Evolutionary conservation across 2,797 vertebrate species (phyloP), one percentile per base, ranked within the genome.

Genomic region (Otus scops): DNA sequence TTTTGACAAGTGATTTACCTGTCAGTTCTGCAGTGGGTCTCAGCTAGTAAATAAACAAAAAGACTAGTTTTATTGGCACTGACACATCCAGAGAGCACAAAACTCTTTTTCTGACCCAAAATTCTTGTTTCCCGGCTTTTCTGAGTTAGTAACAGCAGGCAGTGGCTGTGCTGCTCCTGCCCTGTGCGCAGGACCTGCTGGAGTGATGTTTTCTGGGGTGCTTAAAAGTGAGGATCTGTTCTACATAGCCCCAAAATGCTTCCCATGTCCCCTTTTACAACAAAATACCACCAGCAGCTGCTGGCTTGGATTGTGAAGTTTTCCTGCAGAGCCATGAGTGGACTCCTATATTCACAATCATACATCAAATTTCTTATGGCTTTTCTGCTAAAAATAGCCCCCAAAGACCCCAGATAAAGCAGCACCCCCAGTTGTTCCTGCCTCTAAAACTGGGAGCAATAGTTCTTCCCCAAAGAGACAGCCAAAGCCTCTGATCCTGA

Each of bases 401-500:
- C 51, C 20, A 1, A 43, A 75, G 18, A 43, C 38, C 76, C 34
- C 39, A 61, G 75, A 70, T 47, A 71, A 76, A 56, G 53, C 54
- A 54, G 53, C 69, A 79, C 23, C 39, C 38, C 20, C 27, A 26
- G 43, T 78, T 51, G 50, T 60, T 80, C 47, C 71, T 86, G 74
- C 45, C 30, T 63, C n/a, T 65, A 85, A 85, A 84, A 65, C 53
- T 51, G 57, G 75, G 89, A 94, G 51, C 79, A 56, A 56, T 36
- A 70, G n/a, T 45, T 47, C 24, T 89, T 4, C 47, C 81, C 83
- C 43, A 83, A 84, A 97, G 88, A 91, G 67, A 80, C 47, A 56
- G 61, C 48, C 67, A 67, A 92, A 81, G 81, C 78, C 56, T 95
- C 91, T 94, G 79, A 85, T 92, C 83, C 64, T 95, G 92, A 87